Conservation (phyloP, 2,113 vertebrate species). For the Microcebus tavaratra region DNA sequence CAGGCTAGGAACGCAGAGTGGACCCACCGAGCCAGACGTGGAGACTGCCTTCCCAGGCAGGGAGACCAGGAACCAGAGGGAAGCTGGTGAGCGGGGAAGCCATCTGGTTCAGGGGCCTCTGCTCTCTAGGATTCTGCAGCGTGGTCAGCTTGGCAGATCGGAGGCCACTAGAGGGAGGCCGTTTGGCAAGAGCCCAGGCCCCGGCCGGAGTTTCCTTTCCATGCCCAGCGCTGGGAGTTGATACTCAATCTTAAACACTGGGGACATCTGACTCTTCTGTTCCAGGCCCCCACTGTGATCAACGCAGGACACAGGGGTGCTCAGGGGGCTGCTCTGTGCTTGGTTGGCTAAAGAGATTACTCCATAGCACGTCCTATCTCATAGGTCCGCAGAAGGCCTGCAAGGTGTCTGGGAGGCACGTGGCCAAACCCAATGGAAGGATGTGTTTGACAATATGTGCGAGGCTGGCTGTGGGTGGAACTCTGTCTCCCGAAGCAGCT, state of each 20-base stretch:
- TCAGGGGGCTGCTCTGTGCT: neutral
- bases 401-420: neutral
- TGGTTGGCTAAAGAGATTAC: neutral
- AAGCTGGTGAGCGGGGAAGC: neutral
- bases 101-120: constrained; percentile 35
- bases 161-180: neutral
- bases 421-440: neutral
- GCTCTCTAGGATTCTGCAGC: neutral
- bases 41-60: neutral
- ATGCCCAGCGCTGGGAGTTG: neutral
- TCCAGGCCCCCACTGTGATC: neutral
- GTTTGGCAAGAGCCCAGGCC: neutral
- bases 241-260: neutral
- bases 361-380: neutral
- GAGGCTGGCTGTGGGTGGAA: neutral
- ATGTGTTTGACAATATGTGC: no score
- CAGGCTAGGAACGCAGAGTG: neutral
- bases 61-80: neutral
- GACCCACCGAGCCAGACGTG: neutral
- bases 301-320: neutral
- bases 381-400: neutral
- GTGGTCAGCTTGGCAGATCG: constrained; percentile 40
- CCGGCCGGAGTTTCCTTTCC: constrained; percentile 3
- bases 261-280: neutral
- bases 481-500: neutral